Evolutionary conservation across 2,797 vertebrate species (phyloP).

Genomic region (Euphonia xanthogaster): DNA sequence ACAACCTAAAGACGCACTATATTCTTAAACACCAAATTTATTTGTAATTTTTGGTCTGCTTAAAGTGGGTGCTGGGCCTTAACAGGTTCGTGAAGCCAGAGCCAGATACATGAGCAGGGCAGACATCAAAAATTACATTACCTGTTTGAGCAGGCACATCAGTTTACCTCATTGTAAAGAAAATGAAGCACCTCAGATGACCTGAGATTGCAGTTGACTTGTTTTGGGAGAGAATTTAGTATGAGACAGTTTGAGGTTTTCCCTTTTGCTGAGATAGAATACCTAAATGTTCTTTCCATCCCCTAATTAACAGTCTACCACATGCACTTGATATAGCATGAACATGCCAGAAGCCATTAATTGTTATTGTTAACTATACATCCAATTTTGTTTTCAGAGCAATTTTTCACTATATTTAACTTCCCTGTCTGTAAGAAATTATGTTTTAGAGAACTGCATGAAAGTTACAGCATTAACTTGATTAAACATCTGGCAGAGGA

Average conservation of each 20-base stretch:
- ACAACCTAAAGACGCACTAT: not conserved
- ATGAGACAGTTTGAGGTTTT: not conserved
- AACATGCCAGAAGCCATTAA: constrained; percentile 2
- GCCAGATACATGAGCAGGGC: not conserved
- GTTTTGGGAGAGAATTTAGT: not conserved
- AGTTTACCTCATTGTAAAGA: not conserved
- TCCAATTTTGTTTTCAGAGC: constrained; percentile 12
- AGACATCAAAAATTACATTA: not conserved
- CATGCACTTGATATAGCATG: not conserved
- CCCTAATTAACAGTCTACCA: not conserved
- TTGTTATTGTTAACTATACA: not conserved
- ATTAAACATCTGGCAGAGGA: constrained; percentile 49
- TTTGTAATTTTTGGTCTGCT: not conserved
- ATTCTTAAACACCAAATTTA: not conserved
- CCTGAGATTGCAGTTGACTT: not conserved
- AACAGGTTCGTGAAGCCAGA: not conserved
- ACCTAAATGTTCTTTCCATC: not conserved
- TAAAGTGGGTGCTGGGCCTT: not conserved
- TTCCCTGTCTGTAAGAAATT: not conserved
- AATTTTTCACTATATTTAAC: constrained; percentile 31
- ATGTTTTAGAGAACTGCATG: not conserved
- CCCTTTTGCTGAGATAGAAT: not conserved
- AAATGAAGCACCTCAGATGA: not conserved
- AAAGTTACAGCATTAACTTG: constrained; percentile 34
- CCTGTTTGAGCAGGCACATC: not conserved